Conservation (phyloP, 53 echinoderm and acorn worm species). For the Actinopyga echinites region DNA sequence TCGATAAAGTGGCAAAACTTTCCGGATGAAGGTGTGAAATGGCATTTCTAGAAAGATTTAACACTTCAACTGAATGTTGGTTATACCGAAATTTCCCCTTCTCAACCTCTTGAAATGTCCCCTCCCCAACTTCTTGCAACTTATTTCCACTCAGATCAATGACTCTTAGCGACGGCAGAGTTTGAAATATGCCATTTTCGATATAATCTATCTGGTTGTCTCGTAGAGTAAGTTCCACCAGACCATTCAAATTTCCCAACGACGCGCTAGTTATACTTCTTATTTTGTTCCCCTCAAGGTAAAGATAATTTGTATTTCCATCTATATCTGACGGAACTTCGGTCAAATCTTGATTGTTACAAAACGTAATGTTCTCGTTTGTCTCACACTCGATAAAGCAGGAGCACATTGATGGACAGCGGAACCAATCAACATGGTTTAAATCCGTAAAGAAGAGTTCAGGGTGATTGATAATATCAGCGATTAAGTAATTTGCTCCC, state of each 20-base stretch:
- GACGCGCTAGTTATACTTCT: not conserved
- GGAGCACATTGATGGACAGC: not conserved
- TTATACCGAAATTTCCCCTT: no score
- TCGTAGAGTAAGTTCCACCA: not conserved
- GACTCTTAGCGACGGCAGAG: not conserved
- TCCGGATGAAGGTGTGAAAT: not conserved
- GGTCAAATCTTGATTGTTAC: not conserved
- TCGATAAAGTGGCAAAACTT: not conserved
- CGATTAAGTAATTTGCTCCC: not conserved
- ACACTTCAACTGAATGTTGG: not conserved
- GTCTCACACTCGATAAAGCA: not conserved
- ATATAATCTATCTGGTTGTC: not conserved
- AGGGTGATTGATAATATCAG: not conserved
- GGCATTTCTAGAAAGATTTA: not conserved
- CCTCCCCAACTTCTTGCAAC: not conserved
- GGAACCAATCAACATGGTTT: not conserved
- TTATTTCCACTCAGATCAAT: slow-evolving; percentile 2
- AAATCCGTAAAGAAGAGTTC: not conserved
- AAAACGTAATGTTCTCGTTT: not conserved
- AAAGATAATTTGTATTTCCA: not conserved
- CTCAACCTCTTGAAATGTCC: no score
- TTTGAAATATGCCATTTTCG: not conserved
- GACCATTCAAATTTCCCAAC: not conserved
- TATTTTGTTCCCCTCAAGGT: not conserved
- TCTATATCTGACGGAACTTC: not conserved